Percentiles rank a stretch among this genome's conserved stretches.
phyloP scores from a whole-genome alignment of 1,140 invertebrate species.

The Agrilus planipennis region DNA sequence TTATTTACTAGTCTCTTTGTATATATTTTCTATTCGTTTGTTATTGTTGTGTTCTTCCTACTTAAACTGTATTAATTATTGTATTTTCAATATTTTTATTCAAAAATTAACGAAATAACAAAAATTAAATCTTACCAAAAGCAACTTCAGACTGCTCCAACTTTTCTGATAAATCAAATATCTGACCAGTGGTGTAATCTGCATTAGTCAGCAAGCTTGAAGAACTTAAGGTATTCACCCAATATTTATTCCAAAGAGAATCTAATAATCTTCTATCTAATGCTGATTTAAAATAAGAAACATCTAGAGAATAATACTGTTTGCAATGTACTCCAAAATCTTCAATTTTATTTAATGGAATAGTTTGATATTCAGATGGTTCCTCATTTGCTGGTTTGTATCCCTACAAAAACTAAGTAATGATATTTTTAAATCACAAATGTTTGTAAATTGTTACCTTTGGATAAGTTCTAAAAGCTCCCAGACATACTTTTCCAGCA shows the following conservation, averaged over 20 bases:
- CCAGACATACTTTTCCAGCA: constrained; percentile 97
- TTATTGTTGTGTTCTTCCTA: no score
- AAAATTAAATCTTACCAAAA: constrained; percentile 44
- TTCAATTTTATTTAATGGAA: constrained; percentile 98
- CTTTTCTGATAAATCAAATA: constrained; percentile 93
- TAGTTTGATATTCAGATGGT: constrained; percentile 97
- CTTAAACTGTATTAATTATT: constrained; percentile 1
- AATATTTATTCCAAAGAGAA: constrained; percentile 98
- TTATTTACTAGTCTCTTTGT: no score
- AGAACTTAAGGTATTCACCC: constrained; percentile 96
- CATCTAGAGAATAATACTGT: constrained; percentile 96
- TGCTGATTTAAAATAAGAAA: constrained; percentile 96
- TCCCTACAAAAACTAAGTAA: constrained; percentile 45
- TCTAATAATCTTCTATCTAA: constrained; percentile 85
- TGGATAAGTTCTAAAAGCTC: constrained; percentile 97
- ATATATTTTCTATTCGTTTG: no score
- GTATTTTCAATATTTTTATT: no score
- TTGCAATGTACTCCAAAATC: constrained; percentile 99
- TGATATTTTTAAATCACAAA: constrained; percentile 2
- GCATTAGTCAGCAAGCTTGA: constrained; percentile 94
- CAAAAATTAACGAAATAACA: neutral
- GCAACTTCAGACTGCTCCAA: constrained; percentile 87
- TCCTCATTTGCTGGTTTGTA: constrained; percentile 98
- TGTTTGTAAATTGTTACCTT: constrained; percentile 54
- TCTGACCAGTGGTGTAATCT: constrained; percentile 93